Evolutionary conservation across 2,797 vertebrate genomes (phyloP), one percentile per base, ranked within the genome.

Genomic region (Semotilus atromaculatus): DNA sequence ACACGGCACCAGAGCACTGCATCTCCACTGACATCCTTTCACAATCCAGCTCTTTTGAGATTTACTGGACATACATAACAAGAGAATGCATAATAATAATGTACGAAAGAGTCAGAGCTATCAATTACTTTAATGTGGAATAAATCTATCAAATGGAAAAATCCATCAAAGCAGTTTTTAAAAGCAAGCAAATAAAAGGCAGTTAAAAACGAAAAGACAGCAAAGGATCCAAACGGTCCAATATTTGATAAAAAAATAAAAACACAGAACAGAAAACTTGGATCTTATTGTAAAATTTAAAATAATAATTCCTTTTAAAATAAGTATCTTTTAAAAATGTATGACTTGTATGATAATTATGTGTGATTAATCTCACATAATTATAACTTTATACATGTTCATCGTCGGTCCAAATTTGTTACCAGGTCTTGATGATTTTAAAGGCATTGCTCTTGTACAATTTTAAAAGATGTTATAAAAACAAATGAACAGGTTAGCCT

Each of bases 1-100:
- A 91, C 89, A 94, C 94, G 94, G 93, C 95, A 95, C 92, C 93
- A 89, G 90, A 95, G 94, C 94, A 91, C 60, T 64, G 26, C 60
- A 76, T 90, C 86, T 89, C 93, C 91, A 88, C 81, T 85, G 40
- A 16, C 18, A 3, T 0, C 0, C 34, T 16, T 38, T 40, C 64
- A 21, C 48, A 14, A 7, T 45, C 53, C 11, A 26, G 51, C 16
- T 48, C 58, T 36, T 58, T 34, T 38, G 26, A 62, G 10, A 73
- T 74, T 45, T 48, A 31, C 31, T 9, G 40, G 60, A 53, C 31
- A 70, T 5, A 18, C 29, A 23, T n/a, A 0, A 13, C 8, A 58
- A 75, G 3, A 67, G 6, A 34, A 36, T 29, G n/a, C 16, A 76
- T 9, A 53, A 36, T 9, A 53, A 36, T 11, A 73, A 21, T 36